phyloP scores from a whole-genome alignment of 2,113 vertebrate genomes.

The Ictalurus punctatus region DNA sequence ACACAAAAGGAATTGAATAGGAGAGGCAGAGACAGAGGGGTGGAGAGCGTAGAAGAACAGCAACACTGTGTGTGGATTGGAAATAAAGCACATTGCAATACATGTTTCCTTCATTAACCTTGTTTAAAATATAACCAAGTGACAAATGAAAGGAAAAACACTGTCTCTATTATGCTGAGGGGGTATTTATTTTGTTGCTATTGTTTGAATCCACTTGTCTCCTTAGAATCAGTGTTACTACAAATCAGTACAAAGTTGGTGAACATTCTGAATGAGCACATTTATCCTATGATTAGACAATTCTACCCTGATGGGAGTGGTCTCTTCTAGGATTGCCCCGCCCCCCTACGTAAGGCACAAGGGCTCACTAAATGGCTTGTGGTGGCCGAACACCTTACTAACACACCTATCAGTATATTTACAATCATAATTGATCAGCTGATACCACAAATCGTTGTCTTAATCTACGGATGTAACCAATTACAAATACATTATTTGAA shows the following conservation, averaged over 20 bases:
- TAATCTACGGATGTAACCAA: neutral
- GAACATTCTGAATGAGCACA: neutral
- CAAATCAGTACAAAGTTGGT: neutral
- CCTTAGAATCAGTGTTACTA: neutral
- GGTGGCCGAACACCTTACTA: neutral
- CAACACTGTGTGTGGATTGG: neutral
- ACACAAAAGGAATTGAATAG: conserved; percentile 11
- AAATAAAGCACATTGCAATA: neutral
- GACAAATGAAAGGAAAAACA: neutral
- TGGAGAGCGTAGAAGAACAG: neutral
- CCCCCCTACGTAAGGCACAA: neutral
- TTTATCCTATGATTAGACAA: neutral
- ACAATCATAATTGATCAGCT: neutral
- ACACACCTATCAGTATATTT: neutral
- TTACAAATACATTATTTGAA: neutral
- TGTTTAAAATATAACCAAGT: neutral
- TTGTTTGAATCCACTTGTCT: neutral
- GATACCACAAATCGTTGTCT: neutral
- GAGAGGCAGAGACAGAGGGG: neutral
- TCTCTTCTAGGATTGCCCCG: neutral
- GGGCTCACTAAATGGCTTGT: neutral
- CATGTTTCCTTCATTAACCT: neutral
- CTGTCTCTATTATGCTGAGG: neutral
- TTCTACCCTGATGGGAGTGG: neutral
- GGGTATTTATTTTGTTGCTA: neutral